Percentiles rank a stretch among this genome's conserved stretches.
Evolutionary conservation across 92 coral and sea anemone species (phyloP).

Genomic region (Parazoanthus swiftii): DNA sequence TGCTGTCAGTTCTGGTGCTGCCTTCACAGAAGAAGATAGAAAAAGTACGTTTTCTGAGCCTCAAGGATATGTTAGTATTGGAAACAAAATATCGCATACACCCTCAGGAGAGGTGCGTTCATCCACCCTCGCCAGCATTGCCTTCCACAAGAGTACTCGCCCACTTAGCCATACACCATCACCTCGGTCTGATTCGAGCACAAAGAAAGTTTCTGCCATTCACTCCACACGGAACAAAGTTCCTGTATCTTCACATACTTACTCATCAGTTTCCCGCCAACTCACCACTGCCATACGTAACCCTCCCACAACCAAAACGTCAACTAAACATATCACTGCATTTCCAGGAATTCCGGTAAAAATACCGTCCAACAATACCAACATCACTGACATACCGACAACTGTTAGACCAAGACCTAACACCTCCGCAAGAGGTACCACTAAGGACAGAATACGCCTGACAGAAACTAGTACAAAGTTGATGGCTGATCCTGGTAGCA

Average conservation of each 20-base stretch:
- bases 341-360: slow-evolving; percentile 39
- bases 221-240: not conserved
- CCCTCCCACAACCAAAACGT: slow-evolving; percentile 5
- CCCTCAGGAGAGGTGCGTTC: slow-evolving; percentile 8
- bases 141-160: not conserved
- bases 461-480: not conserved
- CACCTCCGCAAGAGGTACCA: slow-evolving; percentile 1
- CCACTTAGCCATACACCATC: not conserved
- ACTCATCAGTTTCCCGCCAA: not conserved
- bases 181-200: not conserved
- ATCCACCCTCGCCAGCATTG: not conserved
- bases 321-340: slow-evolving; percentile 38
- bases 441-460: not conserved
- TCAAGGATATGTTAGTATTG: slow-evolving; percentile 47
- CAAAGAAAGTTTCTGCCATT: not conserved
- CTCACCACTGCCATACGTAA: slow-evolving; percentile 1
- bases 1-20: slow-evolving; percentile 25
- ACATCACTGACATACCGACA: slow-evolving; percentile 39
- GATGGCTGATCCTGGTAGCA: slow-evolving; percentile 16
- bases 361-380: slow-evolving; percentile 36
- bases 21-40: slow-evolving; percentile 31
- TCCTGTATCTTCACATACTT: not conserved
- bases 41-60: slow-evolving; percentile 32
- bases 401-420: slow-evolving; percentile 22
- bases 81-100: not conserved